phyloP scores from a whole-genome alignment of 2,797 vertebrate species.

The Ibycter americanus region DNA sequence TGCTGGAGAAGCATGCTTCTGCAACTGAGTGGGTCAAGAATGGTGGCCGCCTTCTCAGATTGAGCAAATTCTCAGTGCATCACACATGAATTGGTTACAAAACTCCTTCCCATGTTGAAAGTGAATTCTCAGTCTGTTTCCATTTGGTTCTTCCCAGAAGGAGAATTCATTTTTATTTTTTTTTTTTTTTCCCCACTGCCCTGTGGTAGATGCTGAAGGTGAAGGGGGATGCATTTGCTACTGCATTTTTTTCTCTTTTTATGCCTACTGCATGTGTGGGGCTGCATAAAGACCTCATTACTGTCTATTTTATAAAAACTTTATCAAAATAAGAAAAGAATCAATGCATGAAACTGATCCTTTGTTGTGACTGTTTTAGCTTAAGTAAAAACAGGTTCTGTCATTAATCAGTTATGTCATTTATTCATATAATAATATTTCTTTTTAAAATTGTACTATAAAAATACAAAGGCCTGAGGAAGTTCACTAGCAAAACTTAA shows the following conservation, averaged over 20 bases:
- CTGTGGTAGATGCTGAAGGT: not conserved
- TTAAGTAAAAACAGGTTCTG: not conserved
- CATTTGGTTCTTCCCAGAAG: not conserved
- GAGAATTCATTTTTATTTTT: not conserved
- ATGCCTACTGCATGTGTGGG: not conserved
- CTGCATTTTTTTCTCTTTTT: not conserved
- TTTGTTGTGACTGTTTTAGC: not conserved
- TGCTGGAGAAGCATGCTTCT: not conserved
- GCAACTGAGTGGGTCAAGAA: not conserved
- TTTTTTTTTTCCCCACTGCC: not conserved
- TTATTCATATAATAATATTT: not conserved
- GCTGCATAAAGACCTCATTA: not conserved
- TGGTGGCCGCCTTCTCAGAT: not conserved
- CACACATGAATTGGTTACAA: not conserved
- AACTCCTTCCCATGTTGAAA: not conserved
- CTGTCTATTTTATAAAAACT: not conserved
- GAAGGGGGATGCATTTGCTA: not conserved
- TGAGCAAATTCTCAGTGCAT: not conserved
- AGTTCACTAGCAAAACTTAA: not conserved
- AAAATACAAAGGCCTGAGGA: not conserved
- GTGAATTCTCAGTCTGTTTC: not conserved
- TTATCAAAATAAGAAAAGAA: not conserved
- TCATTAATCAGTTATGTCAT: not conserved
- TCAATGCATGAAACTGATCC: not conserved
- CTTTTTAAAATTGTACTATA: not conserved